A percentile compares a stretch with the other conserved stretches of the same genome.
These are phyloP conservation scores for Tachyglossus aculeatus DNA, from an alignment of 2,797 vertebrate genomes.

Conservation along the genomic window DNA sequence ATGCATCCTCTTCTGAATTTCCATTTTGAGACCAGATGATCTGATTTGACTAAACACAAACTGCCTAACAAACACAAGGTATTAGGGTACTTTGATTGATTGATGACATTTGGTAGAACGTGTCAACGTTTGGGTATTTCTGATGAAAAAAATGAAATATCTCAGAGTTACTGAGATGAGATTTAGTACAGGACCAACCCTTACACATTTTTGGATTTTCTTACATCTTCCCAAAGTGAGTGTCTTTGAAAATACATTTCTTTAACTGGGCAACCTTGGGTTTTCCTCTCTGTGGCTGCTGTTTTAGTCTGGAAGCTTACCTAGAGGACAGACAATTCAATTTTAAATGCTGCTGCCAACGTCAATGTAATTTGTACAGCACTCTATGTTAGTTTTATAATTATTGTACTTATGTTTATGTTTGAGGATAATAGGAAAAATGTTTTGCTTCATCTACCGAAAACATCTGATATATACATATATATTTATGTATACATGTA, in stretches of 20 bases:
- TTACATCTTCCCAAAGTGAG: conserved; percentile 20
- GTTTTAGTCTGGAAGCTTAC: conserved; percentile 23
- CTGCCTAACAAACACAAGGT: background rate
- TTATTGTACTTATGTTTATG: background rate
- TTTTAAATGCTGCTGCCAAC: background rate
- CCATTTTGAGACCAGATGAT: conserved; percentile 15
- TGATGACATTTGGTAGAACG: conserved; percentile 1
- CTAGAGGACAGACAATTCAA: background rate
- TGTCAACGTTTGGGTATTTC: conserved; percentile 22
- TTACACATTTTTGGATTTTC: background rate
- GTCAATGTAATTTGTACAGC: background rate
- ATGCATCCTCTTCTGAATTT: background rate
- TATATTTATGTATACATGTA: too few relatives aligned
- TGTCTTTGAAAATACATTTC: conserved; percentile 21
- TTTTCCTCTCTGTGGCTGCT: background rate
- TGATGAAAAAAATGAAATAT: conserved; percentile 36
- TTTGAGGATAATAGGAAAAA: conserved; percentile 2
- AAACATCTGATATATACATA: too few relatives aligned
- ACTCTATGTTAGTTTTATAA: conserved; percentile 4
- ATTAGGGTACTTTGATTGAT: conserved; percentile 14
- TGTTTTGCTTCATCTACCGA: conserved; percentile 12
- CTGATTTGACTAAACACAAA: conserved; percentile 33
- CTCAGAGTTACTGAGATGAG: conserved; percentile 15
- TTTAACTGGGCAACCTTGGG: background rate
- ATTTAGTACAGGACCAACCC: background rate